Conservation (phyloP, 2,797 vertebrate genomes). For the Siniperca scherzeri region DNA sequence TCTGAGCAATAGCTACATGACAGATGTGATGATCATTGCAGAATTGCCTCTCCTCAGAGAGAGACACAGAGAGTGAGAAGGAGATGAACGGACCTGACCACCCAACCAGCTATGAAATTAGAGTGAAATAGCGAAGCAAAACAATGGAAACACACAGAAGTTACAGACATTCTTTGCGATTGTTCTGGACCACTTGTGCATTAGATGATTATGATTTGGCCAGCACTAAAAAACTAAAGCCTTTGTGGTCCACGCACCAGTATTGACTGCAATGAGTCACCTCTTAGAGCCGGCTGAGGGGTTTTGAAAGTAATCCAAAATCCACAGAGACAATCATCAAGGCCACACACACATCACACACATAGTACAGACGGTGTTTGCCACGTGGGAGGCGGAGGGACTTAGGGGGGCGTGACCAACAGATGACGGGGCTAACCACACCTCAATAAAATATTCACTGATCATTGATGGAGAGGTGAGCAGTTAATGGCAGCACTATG, state of each 20-base stretch:
- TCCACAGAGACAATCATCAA: slow-evolving; percentile 67
- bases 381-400: slow-evolving; percentile 46
- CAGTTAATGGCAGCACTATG: background rate
- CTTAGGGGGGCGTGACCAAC: slow-evolving; percentile 52
- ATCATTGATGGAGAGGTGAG: slow-evolving; percentile 34
- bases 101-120: slow-evolving; percentile 32
- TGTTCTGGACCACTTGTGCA: slow-evolving; percentile 33
- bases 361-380: slow-evolving; percentile 44
- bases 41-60: slow-evolving; percentile 61
- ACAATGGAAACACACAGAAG: slow-evolving; percentile 32
- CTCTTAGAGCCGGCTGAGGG: slow-evolving; percentile 59
- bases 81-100: slow-evolving; percentile 34
- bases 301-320: slow-evolving; percentile 73
- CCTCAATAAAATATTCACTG: slow-evolving; percentile 41
- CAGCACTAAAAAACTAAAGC: slow-evolving; percentile 41
- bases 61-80: slow-evolving; percentile 31
- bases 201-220: slow-evolving; percentile 68
- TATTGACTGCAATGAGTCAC: slow-evolving; percentile 79
- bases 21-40: slow-evolving; percentile 80
- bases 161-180: slow-evolving; percentile 34
- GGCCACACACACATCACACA: slow-evolving; percentile 47
- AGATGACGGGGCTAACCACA: slow-evolving; percentile 30
- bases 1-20: slow-evolving; percentile 76
- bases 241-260: slow-evolving; percentile 64
- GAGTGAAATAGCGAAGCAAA: slow-evolving; percentile 18